Conservation (phyloP, 1,140 invertebrate species). For the Tetramorium parvispinum region DNA sequence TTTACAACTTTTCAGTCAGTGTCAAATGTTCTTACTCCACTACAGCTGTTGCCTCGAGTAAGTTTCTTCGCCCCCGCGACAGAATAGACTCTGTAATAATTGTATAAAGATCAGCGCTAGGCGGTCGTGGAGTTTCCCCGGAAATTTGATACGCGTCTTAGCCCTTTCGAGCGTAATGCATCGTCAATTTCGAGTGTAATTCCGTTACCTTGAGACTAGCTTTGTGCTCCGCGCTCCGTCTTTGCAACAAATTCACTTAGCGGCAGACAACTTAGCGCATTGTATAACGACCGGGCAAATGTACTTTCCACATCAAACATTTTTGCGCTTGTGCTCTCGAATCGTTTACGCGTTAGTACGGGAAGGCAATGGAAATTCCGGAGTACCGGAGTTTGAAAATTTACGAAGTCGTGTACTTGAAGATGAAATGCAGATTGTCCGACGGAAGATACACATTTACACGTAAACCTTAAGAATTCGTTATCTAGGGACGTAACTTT, state of each 20-base stretch:
- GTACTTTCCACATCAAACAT: constrained; percentile 45
- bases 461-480: neutral
- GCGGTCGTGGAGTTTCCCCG: neutral
- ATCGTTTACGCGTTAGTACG: neutral
- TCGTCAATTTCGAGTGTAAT: constrained; percentile 55
- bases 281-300: constrained; percentile 38
- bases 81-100: constrained; percentile 4
- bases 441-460: constrained; percentile 31
- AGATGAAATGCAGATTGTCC: constrained; percentile 1
- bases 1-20: neutral
- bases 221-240: constrained; percentile 39
- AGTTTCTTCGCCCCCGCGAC: neutral
- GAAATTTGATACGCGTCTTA: constrained; percentile 42
- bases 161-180: constrained; percentile 47
- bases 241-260: constrained; percentile 49
- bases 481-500: neutral
- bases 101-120: constrained; percentile 15
- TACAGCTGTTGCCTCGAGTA: neutral
- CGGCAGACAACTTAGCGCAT: constrained; percentile 40
- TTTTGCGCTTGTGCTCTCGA: constrained; percentile 24
- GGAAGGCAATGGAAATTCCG: neutral
- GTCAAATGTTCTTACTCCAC: neutral
- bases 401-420: neutral
- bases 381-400: neutral
- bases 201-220: constrained; percentile 41